Evolutionary conservation across 2,888 invertebrate genomes (phyloP).

Genomic region (Sphaerophoria taeniata): DNA sequence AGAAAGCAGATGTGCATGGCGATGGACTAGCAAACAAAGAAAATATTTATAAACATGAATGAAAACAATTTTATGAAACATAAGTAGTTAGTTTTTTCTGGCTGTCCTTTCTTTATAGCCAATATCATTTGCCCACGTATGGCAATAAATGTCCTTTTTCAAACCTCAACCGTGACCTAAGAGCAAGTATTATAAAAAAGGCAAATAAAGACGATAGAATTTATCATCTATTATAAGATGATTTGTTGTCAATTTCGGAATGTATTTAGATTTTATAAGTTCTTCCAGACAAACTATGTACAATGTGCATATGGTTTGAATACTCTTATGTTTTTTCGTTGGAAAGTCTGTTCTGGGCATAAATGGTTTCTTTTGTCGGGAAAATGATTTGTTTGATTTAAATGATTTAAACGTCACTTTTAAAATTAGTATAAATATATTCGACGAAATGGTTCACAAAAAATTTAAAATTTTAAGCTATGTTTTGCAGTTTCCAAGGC

Average conservation of each 20-base stretch:
- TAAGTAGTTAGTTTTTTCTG: slow-evolving; percentile 6
- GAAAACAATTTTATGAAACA: slow-evolving; percentile 8
- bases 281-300: slow-evolving; percentile 27
- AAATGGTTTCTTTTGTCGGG: neutral
- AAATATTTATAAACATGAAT: slow-evolving; percentile 7
- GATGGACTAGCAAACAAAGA: neutral
- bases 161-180: slow-evolving; percentile 38
- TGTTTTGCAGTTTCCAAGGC: no score
- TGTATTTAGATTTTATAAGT: slow-evolving; percentile 29
- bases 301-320: slow-evolving; percentile 23
- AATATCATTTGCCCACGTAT: slow-evolving; percentile 34
- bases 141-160: slow-evolving; percentile 29
- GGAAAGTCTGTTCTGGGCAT: neutral
- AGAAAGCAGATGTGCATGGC: neutral
- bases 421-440: no score
- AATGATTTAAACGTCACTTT: no score
- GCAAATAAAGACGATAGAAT: slow-evolving; percentile 43
- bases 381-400: neutral
- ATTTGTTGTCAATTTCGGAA: slow-evolving; percentile 38
- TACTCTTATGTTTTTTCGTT: slow-evolving; percentile 4
- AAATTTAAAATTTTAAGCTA: no score
- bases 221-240: slow-evolving; percentile 51
- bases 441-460: no score
- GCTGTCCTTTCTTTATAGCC: neutral
- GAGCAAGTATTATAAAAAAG: slow-evolving; percentile 11